Base-by-base conservation (phyloP, 2,113 vertebrate genomes). In the Siniperca knerii region DNA sequence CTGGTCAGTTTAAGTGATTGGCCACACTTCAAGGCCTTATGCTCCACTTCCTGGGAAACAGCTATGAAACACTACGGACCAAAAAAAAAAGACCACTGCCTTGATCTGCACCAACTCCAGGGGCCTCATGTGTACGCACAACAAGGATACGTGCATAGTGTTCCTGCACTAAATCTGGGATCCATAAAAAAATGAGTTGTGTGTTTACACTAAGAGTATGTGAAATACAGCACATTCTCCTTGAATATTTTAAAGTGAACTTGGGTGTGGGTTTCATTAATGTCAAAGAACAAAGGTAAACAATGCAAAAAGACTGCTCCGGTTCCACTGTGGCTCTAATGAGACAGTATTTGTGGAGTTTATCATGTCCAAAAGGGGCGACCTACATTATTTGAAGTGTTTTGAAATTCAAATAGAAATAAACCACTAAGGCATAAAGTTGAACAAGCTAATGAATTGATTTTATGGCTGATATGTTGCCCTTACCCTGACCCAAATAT, bases 141-240 rank as follows among this genome's bases (percentile, higher is more conserved):
- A 71, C 4, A 75, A n/a, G 13, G 50, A 62, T 21, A 8, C 18
- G 29, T 29, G 33, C 23, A 35, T 66, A 58, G 57, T n/a, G 0
- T 62, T 71, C 52, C 58, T 76, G 77, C 79, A 71, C 76, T 77
- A 62, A 76, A 78, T 68, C 37, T 76, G 44, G 21, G 61, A 87
- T 75, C 67, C 50, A 37, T 84, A 37, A 69, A 75, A 75, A 72
- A 23, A 0, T 25, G 75, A 79, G 70, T 37, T 87, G 67, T 81
- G 81, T 89, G 89, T 90, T 91, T 92, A 86, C 89, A 80, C 35
- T 57, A 33, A 25, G 64, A 21, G 52, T 79, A 79, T 82, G 77
- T 71, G 64, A 50, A 67, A 65, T 42, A 20, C 23, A 18, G 29
- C 60, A 75, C 82, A 68, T 62, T 83, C 15, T 70, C 50, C 20